Evolutionary conservation across 2,888 invertebrate species (phyloP), one percentile per base, ranked within the genome.

Genomic region (Lepidocyrtinus sp.): DNA sequence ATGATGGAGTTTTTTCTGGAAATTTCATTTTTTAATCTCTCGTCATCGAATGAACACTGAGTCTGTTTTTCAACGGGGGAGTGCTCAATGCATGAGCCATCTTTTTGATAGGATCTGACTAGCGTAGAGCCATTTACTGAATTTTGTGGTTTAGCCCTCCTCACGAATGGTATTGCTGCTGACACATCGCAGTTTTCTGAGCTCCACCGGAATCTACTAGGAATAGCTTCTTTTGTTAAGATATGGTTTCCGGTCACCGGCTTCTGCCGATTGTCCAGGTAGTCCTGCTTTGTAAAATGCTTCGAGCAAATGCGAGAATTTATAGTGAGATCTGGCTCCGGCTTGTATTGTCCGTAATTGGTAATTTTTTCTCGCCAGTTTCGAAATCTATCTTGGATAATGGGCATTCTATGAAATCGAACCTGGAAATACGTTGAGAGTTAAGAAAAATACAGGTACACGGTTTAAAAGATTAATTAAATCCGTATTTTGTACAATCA

Each of bases 271-370:
- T 63, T 78, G 15, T 72, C 69, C 12, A 81, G 61, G 68, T 84
- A 84, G 62, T 84, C 84, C 25, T 82, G 78, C n/a, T 82, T 82
- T 3, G 65, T 27, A 46, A 84, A 84, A 61, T 84, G 84, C 36
- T 83, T 82, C 3, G 84, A 84, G 63, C 84, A 84, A 24, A 84
- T 82, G 76, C 84, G 61, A 0, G 84, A 84, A 26, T 82, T 82
- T 2, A 67, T 61, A 15, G 81, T 79, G 15, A 84, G 63, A 1
- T 82, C 77, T 0, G 84, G 82, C n/a, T 82, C 76, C 1, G 84
- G 80, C 21, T 75, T 82, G 50, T 79, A 79, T 36, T 81, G 72
- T 17, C 77, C 78, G 17, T 76, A 27, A 45, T 84, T 82, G 9
- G 83, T 83, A 15, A 84, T 84, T 67, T 76, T 71, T 1, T 62